Percentiles rank a stretch among this genome's conserved stretches.
phyloP scores from a whole-genome alignment of 2,113 vertebrate species.

The Thermophis baileyi region DNA sequence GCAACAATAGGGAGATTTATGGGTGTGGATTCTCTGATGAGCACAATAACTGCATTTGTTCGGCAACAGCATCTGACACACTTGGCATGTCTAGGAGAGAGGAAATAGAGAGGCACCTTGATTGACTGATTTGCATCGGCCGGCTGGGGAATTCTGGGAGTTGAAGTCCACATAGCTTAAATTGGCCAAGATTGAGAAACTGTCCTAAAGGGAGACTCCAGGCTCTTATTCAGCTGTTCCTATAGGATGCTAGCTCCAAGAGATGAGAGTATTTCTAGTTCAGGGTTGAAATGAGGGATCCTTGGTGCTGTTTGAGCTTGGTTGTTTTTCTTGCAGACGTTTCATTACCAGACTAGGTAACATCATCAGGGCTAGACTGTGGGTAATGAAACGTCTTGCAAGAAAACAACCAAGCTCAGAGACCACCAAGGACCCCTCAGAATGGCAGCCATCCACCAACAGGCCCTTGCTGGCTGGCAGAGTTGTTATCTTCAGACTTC shows the following conservation, averaged over 20 bases:
- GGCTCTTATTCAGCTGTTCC: neutral
- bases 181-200: neutral
- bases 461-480: neutral
- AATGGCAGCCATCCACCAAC: neutral
- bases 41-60: slow-evolving; percentile 93
- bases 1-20: slow-evolving; percentile 94
- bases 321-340: no score
- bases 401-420: no score
- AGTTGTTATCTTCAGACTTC: neutral
- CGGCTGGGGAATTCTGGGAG: neutral
- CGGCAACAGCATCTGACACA: slow-evolving; percentile 93
- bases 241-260: no score
- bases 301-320: no score
- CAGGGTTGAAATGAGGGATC: no score
- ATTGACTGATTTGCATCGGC: neutral
- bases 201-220: neutral
- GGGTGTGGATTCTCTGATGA: slow-evolving; percentile 88
- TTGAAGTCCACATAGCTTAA: neutral
- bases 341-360: no score
- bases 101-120: slow-evolving; percentile 29
- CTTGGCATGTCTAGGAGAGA: slow-evolving; percentile 79
- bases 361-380: no score
- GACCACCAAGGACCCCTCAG: no score
- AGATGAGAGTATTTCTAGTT: no score
- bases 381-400: no score